Base-by-base conservation (phyloP, 2,113 vertebrate genomes). In the Atherinomorus stipes region DNA sequence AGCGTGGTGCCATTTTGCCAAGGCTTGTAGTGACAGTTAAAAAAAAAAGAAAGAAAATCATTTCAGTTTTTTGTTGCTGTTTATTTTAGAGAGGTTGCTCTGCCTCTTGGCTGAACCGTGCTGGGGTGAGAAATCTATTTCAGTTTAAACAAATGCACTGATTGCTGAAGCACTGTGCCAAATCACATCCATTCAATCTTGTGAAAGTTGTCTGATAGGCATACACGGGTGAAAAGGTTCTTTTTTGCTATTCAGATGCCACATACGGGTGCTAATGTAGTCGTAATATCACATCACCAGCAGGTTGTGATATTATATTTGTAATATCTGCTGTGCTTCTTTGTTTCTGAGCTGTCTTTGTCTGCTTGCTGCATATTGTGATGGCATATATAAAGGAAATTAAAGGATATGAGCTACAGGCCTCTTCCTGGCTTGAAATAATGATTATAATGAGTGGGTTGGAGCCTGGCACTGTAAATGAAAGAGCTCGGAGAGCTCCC, bases 131-230 rank as follows among this genome's bases (percentile, higher is more conserved):
- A 85, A 84, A 87, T 88, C 76, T 80, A 82, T 86, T 89, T 88
- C 62, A 74, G 76, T 78, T 87, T 76, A 87, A 90, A 92, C 89
- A 92, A 91, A 86, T 12, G 0, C 76, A 52, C 89, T 92, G 91
- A 92, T 92, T 92, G 85, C 89, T 80, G 71, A 89, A 76, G 77
- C 63, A 76, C 74, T 15, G 73, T 82, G 84, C 84, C 82, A 88
- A 91, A 92, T 91, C 77, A 89, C 72, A 77, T 78, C 79, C 80
- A 87, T 92, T 92, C 90, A 90, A 81, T 73, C 42, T 58, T 80
- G 37, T 72, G 76, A 81, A 85, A 85, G 85, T 78, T 81, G 81
- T 78, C 64, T 88, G 71, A 85, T 82, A 54, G 58, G 50, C 63
- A 31, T 25, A 21, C 64, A 52, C 21, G 1, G 22, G 22, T 56